A percentile compares a stretch with the other conserved stretches of the same genome.
phyloP scores from a whole-genome alignment of 2,113 vertebrate genomes.

The Neomonachus schauinslandi region DNA sequence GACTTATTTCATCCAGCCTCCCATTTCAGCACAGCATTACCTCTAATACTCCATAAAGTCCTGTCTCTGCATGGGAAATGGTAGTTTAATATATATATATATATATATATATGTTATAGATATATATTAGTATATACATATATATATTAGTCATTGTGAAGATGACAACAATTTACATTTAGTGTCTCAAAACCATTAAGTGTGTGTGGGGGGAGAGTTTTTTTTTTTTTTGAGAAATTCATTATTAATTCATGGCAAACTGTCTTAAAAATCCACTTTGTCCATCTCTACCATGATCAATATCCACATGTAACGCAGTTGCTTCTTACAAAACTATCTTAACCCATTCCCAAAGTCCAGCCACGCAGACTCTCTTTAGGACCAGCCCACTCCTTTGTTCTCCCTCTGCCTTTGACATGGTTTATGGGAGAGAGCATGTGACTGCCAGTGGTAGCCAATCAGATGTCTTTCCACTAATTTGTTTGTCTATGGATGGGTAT shows the following conservation, averaged over 20 bases:
- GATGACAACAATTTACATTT: neutral
- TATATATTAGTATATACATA: no score
- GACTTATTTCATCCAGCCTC: neutral
- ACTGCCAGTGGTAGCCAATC: no score
- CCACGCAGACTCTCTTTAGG: neutral
- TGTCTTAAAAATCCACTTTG: neutral
- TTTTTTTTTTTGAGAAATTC: neutral
- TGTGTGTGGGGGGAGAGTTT: neutral
- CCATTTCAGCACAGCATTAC: neutral
- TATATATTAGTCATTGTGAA: neutral
- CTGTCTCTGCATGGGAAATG: neutral
- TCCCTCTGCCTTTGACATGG: neutral
- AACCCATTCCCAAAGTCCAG: neutral
- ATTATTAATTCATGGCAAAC: neutral
- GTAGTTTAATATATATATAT: neutral
- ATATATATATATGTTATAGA: neutral
- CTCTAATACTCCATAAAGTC: neutral
- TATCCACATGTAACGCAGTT: neutral
- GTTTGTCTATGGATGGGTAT: neutral
- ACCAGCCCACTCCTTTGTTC: neutral
- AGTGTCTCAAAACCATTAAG: neutral
- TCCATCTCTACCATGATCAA: neutral
- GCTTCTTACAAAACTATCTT: neutral
- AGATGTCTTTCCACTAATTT: neutral
- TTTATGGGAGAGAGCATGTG: neutral